phyloP scores from a whole-genome alignment of 2,888 invertebrate genomes.

The Chorisops tibialis region DNA sequence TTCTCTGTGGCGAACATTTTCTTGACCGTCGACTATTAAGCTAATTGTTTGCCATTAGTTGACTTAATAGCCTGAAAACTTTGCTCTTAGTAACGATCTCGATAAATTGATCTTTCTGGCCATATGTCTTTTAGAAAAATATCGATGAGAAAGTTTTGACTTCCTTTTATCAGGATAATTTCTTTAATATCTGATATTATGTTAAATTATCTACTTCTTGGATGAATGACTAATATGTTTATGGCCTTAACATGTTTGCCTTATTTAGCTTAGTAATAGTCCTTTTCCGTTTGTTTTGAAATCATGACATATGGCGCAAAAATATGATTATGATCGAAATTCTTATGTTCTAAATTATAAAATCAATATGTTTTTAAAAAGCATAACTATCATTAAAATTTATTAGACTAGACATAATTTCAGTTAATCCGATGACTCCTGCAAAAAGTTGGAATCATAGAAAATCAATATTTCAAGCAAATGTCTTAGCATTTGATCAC shows the following conservation, averaged over 20 bases:
- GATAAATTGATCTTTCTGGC: conserved; percentile 5
- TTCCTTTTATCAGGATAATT: conserved; percentile 25
- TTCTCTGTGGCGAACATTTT: background rate
- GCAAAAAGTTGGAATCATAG: too few relatives aligned
- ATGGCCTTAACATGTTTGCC: too few relatives aligned
- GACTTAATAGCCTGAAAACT: conserved; percentile 9
- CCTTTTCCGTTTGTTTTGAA: too few relatives aligned
- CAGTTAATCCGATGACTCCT: too few relatives aligned
- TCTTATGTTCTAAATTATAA: too few relatives aligned
- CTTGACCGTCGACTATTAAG: conserved; percentile 6
- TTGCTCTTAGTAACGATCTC: conserved; percentile 3
- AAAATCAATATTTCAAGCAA: too few relatives aligned
- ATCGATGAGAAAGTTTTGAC: conserved; percentile 25
- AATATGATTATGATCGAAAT: background rate
- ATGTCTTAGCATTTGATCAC: too few relatives aligned
- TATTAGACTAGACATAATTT: too few relatives aligned
- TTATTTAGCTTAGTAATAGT: too few relatives aligned
- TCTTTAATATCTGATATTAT: conserved; percentile 16
- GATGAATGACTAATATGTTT: conserved; percentile 12
- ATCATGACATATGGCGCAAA: too few relatives aligned
- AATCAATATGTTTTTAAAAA: too few relatives aligned
- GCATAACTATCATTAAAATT: too few relatives aligned
- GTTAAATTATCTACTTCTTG: conserved; percentile 18
- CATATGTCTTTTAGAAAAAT: conserved; percentile 7
- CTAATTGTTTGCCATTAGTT: conserved; percentile 16